phyloP scores from a whole-genome alignment of 2,888 invertebrate genomes.

The Hirtodrosophila cameraria region DNA sequence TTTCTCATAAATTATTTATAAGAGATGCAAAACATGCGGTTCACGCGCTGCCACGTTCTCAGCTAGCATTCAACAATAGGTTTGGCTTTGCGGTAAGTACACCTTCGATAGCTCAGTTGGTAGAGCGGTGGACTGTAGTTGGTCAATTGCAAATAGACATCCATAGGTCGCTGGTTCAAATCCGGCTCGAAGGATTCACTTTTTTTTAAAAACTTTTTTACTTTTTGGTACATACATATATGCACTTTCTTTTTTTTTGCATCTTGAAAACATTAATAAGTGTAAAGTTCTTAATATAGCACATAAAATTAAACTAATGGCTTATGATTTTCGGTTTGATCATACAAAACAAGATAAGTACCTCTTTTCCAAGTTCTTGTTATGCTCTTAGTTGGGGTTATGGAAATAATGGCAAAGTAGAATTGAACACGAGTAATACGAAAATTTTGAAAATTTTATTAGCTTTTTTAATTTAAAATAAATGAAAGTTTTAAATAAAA shows the following conservation, averaged over 20 bases:
- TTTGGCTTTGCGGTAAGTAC: slow-evolving; percentile 38
- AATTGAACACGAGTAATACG: background rate
- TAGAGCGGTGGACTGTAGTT: slow-evolving; percentile 77
- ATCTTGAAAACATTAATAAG: too few species aligned
- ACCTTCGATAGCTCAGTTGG: slow-evolving; percentile 78
- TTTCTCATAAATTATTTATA: too few species aligned
- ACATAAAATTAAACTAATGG: too few species aligned
- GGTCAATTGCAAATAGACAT: slow-evolving; percentile 46
- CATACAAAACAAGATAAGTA: too few species aligned
- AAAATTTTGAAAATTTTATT: background rate
- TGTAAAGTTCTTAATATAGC: too few species aligned
- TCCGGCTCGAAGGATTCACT: slow-evolving; percentile 73
- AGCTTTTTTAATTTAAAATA: too few species aligned
- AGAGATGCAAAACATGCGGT: background rate
- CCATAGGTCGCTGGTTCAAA: slow-evolving; percentile 79
- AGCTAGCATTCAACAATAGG: background rate
- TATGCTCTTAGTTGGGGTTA: too few species aligned
- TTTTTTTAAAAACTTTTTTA: background rate
- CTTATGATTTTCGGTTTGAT: too few species aligned
- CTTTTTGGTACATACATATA: background rate
- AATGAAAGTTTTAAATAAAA: background rate
- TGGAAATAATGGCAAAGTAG: too few species aligned
- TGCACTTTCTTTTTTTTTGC: slow-evolving; percentile 3
- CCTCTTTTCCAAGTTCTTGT: too few species aligned
- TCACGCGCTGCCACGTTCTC: background rate